Percentiles rank a stretch among this genome's conserved stretches.
phyloP scores from a whole-genome alignment of 2,797 vertebrate species.

The Cynopterus sphinx region DNA sequence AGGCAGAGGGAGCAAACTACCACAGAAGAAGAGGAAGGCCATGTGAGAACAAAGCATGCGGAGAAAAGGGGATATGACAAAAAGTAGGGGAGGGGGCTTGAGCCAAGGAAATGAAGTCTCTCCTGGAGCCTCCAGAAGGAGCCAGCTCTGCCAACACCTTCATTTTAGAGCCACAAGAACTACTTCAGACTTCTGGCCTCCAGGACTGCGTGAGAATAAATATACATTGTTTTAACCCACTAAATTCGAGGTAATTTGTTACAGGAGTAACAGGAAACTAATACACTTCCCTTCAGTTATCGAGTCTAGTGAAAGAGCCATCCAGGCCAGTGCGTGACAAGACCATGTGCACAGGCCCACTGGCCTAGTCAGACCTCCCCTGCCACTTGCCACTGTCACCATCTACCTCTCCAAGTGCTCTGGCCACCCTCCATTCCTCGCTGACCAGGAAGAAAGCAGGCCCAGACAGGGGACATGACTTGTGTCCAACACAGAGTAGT shows the following conservation, averaged over 20 bases:
- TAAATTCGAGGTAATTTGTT: not conserved
- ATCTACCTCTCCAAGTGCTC: not conserved
- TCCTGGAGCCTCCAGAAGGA: not conserved
- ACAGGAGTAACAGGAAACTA: not conserved
- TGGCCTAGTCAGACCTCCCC: not conserved
- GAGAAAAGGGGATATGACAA: fast-evolving
- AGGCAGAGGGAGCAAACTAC: not conserved
- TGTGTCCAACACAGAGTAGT: not conserved
- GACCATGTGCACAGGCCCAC: not conserved
- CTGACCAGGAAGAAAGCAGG: not conserved
- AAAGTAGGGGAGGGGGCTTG: not conserved
- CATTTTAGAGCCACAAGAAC: not conserved
- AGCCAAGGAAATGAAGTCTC: not conserved
- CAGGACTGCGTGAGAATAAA: not conserved
- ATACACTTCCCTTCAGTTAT: not conserved
- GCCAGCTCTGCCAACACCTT: not conserved
- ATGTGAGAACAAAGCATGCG: fast-evolving
- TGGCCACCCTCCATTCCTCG: no score
- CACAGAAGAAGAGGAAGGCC: not conserved
- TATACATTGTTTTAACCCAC: not conserved
- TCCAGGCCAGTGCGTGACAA: not conserved
- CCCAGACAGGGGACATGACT: not conserved
- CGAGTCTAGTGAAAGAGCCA: not conserved
- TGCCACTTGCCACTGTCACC: not conserved
- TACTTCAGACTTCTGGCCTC: not conserved